A percentile compares a stretch with the other conserved stretches of the same genome.
Conservation (phyloP, 2,888 invertebrate species). For the Catocala nupta region DNA sequence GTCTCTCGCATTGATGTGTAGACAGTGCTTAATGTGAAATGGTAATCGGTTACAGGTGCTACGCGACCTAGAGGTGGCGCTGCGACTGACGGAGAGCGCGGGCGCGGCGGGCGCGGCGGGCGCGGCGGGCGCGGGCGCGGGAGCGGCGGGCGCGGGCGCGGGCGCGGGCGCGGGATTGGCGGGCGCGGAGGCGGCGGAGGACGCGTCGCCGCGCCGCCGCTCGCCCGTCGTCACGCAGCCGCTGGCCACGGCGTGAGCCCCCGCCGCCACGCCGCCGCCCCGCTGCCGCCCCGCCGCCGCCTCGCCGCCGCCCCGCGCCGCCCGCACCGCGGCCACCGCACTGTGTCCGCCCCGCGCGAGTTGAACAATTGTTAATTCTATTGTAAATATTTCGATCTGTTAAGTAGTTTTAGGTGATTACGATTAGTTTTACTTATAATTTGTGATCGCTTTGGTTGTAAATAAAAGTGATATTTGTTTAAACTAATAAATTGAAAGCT, state of each 20-base stretch:
- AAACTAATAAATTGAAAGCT: constrained; percentile 85
- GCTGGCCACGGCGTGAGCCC: constrained; percentile 76
- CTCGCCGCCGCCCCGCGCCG: constrained; percentile 48
- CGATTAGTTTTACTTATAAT: constrained; percentile 80
- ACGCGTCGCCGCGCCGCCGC: constrained; percentile 83
- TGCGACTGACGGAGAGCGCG: constrained; percentile 84
- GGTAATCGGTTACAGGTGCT: constrained; percentile 86
- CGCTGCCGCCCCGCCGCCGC: constrained; percentile 87
- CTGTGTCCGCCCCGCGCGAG: constrained; percentile 56
- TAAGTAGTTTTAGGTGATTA: constrained; percentile 87
- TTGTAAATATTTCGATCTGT: constrained; percentile 86
- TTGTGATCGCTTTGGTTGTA: constrained; percentile 87
- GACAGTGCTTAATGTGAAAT: too few relatives aligned
- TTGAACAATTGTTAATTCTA: constrained; percentile 81
- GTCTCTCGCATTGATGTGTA: too few relatives aligned
- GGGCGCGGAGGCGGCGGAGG: constrained; percentile 82
- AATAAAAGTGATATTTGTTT: constrained; percentile 87
- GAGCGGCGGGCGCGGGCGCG: constrained; percentile 75
- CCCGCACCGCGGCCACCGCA: constrained; percentile 46
- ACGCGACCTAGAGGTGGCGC: constrained; percentile 95
- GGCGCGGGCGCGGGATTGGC: constrained; percentile 64
- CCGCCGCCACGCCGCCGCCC: constrained; percentile 49
- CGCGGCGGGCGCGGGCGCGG: constrained; percentile 72
- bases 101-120: constrained; percentile 82
- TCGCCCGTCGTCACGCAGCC: constrained; percentile 87